phyloP scores from a whole-genome alignment of 2,888 invertebrate species.

The Galerucella calmariensis region DNA sequence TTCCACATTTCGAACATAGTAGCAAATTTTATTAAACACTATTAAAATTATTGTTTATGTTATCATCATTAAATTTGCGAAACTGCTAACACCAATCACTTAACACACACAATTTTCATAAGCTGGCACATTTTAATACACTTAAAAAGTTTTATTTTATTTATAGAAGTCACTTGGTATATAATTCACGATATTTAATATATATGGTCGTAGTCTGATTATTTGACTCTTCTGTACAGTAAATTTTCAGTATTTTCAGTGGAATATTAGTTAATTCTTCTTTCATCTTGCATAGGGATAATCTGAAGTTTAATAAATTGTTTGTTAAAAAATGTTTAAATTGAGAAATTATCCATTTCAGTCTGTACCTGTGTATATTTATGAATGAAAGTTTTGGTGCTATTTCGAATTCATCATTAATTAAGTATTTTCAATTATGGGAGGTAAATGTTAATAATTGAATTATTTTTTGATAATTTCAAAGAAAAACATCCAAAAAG shows the following conservation, averaged over 20 bases:
- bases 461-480: too few relatives aligned
- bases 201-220: slow-evolving; percentile 58
- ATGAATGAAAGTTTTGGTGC: too few relatives aligned
- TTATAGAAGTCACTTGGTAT: slow-evolving; percentile 57
- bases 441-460: too few relatives aligned
- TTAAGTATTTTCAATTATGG: too few relatives aligned
- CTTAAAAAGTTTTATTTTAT: slow-evolving; percentile 4
- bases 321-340: neutral
- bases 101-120: slow-evolving; percentile 4
- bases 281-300: neutral
- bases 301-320: neutral
- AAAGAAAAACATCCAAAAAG: too few relatives aligned
- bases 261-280: neutral
- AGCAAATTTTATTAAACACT: slow-evolving; percentile 33
- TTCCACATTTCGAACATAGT: slow-evolving; percentile 89
- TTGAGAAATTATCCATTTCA: neutral
- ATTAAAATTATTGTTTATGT: slow-evolving; percentile 18
- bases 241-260: slow-evolving; percentile 64
- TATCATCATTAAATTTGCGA: slow-evolving; percentile 15
- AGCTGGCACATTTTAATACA: neutral
- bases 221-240: slow-evolving; percentile 61
- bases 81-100: slow-evolving; percentile 12
- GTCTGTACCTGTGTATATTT: neutral
- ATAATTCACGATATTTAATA: slow-evolving; percentile 55
- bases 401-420: too few relatives aligned